Percentiles rank a stretch among this genome's conserved stretches.
phyloP scores from a whole-genome alignment of 2,888 invertebrate genomes.

The Monochamus alternatus region DNA sequence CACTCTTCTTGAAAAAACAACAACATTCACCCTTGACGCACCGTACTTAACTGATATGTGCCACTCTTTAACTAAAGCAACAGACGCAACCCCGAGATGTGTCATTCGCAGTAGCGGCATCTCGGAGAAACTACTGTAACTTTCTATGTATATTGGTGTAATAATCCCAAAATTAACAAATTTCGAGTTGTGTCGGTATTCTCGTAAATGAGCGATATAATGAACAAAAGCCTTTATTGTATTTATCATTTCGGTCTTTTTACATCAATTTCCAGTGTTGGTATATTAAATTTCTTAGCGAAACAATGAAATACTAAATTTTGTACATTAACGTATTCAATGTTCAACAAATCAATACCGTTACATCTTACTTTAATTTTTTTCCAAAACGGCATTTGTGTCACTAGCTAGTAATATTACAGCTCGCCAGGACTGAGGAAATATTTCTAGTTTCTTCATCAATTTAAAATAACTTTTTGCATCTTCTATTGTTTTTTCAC shows the following conservation, averaged over 20 bases:
- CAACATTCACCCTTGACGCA: too few species aligned
- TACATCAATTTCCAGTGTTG: not conserved
- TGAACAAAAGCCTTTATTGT: too few species aligned
- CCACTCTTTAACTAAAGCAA: too few species aligned
- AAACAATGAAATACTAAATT: not conserved
- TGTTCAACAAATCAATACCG: not conserved
- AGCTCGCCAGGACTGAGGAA: not conserved
- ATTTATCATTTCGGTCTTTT: not conserved
- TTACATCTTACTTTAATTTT: not conserved
- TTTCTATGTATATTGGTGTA: too few species aligned
- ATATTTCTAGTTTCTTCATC: not conserved
- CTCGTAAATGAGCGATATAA: too few species aligned
- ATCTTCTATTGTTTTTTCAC: not conserved
- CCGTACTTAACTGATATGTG: too few species aligned
- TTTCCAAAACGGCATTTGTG: not conserved
- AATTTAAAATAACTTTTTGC: not conserved
- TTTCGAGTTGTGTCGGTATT: too few species aligned
- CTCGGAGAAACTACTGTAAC: too few species aligned
- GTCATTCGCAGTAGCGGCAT: too few species aligned
- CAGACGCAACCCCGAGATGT: too few species aligned
- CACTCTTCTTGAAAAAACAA: too few species aligned
- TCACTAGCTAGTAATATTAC: not conserved
- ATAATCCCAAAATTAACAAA: too few species aligned
- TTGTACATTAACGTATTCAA: not conserved
- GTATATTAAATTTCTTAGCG: not conserved